A percentile compares a stretch with the other conserved stretches of the same genome.
Evolutionary conservation across 2,113 vertebrate species (phyloP).

Genomic region (Macquaria australasica): DNA sequence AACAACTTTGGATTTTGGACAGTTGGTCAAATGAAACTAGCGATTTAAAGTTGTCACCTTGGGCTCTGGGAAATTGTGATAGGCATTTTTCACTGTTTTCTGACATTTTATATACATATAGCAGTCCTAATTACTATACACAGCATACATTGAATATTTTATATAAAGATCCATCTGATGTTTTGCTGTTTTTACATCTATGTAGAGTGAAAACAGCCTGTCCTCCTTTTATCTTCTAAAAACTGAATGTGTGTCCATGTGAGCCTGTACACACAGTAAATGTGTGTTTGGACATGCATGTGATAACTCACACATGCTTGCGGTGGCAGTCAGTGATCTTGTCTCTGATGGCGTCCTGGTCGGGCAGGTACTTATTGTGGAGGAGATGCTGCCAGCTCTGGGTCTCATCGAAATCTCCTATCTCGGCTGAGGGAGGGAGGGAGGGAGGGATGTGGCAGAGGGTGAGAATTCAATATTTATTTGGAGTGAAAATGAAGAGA

Average conservation of each 20-base stretch:
- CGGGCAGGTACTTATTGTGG: constrained; percentile 96
- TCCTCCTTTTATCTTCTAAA: background rate
- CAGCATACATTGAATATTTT: background rate
- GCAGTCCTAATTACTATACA: background rate
- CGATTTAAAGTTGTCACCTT: background rate
- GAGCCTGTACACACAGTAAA: background rate
- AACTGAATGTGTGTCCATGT: background rate
- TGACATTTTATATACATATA: background rate
- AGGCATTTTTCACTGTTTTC: background rate
- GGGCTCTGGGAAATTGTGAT: background rate
- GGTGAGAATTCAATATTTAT: constrained; percentile 22
- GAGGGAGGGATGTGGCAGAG: background rate
- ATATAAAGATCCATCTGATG: background rate
- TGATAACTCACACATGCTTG: constrained; percentile 75
- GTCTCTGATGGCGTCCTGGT: constrained; percentile 94
- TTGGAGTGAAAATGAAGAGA: background rate
- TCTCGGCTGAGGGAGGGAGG: constrained; percentile 87
- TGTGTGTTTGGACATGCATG: background rate
- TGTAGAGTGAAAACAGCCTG: background rate
- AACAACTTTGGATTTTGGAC: too few species aligned
- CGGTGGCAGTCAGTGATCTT: constrained; percentile 89
- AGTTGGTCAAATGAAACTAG: too few species aligned
- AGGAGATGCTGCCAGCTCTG: constrained; percentile 93
- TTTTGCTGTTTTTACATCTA: background rate
- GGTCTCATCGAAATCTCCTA: constrained; percentile 95